Evolutionary conservation across 2,888 invertebrate genomes (phyloP).

Genomic region (Spatulosminthurus flaviceps): DNA sequence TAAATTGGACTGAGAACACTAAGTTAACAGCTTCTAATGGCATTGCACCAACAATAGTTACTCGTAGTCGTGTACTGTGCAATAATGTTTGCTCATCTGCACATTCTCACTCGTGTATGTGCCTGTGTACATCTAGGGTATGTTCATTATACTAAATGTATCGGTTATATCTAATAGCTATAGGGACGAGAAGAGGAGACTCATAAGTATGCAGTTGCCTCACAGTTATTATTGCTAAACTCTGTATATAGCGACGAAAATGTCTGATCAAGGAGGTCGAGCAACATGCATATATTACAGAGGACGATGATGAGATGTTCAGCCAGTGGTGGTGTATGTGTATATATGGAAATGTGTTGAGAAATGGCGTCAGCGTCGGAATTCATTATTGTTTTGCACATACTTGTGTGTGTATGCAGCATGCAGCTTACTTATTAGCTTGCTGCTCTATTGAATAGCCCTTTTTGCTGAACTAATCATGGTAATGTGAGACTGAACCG

Average conservation of each 20-base stretch:
- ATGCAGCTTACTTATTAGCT: neutral
- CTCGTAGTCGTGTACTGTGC: neutral
- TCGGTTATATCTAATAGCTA: no score
- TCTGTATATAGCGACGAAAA: neutral
- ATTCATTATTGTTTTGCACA: constrained; percentile 18
- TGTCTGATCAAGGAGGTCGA: neutral
- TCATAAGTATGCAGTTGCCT: neutral
- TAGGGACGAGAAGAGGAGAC: no score
- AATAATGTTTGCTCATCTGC: constrained; percentile 39
- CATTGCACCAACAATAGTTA: neutral
- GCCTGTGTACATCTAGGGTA: neutral
- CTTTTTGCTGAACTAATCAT: constrained; percentile 42
- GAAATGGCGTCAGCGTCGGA: constrained; percentile 9
- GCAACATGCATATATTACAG: neutral
- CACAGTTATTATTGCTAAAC: neutral
- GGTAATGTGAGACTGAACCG: constrained; percentile 29
- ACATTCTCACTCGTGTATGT: constrained; percentile 18
- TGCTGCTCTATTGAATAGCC: neutral
- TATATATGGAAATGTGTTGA: constrained; percentile 9
- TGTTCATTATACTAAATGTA: no score
- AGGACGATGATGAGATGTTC: neutral
- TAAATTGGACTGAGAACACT: constrained; percentile 37
- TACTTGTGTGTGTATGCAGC: constrained; percentile 1
- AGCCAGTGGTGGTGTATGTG: neutral
- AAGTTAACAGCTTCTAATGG: constrained; percentile 29